A percentile compares a stretch with the other conserved stretches of the same genome.
These are phyloP conservation scores for Zapornia atra DNA, from an alignment of 2,113 vertebrate species.

Conservation along the genomic window DNA sequence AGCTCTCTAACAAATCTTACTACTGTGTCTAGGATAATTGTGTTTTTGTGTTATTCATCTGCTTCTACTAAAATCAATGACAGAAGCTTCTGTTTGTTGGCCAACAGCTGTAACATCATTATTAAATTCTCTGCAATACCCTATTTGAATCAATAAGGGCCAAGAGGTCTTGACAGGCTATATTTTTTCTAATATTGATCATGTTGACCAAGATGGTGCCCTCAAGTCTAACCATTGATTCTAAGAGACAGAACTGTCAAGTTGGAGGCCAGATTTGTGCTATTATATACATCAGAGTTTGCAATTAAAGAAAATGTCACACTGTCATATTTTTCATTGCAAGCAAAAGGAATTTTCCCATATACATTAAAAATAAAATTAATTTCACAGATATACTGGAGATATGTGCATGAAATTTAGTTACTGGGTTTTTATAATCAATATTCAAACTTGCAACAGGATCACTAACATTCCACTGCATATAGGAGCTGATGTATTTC, in stretches of 20 bases:
- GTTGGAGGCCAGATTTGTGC: conserved; percentile 69
- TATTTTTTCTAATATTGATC: conserved; percentile 78
- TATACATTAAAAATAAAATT: conserved; percentile 45
- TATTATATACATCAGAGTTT: conserved; percentile 74
- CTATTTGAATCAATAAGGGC: conserved; percentile 77
- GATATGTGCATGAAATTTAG: not conserved
- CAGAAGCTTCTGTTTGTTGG: conserved; percentile 57
- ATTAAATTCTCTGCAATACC: conserved; percentile 71
- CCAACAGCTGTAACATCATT: conserved; percentile 63
- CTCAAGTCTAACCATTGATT: conserved; percentile 80
- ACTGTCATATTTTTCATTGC: conserved; percentile 69
- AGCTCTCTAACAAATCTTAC: not conserved
- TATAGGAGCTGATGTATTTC: not conserved
- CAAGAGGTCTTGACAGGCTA: conserved; percentile 74
- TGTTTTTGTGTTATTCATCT: conserved; percentile 54
- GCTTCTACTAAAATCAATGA: conserved; percentile 62
- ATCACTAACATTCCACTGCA: conserved; percentile 25
- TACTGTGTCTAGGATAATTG: not conserved
- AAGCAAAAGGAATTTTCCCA: conserved; percentile 57
- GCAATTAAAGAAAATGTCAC: conserved; percentile 78
- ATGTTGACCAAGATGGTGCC: conserved; percentile 79
- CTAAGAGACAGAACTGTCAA: conserved; percentile 71
- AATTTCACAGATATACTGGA: conserved; percentile 36
- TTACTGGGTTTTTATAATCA: not conserved
- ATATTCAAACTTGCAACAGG: not conserved